Base-by-base conservation (phyloP, 2,113 vertebrate genomes). In the Apteryx owenii region DNA sequence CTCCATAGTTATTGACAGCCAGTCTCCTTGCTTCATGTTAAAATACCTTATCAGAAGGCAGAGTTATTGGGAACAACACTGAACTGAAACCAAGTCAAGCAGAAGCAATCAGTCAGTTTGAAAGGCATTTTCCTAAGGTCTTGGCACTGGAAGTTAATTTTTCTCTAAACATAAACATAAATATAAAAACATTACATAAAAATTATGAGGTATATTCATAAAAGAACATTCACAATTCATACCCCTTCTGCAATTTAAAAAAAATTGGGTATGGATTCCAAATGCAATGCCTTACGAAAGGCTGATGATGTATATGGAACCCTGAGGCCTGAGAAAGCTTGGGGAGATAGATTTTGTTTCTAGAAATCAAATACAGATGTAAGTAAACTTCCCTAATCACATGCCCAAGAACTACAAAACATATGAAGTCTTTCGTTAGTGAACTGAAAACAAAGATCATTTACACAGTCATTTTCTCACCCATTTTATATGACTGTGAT, bases 21-120 rank as follows among this genome's bases (percentile, higher is more conserved):
- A 96, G 21, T 2, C 46, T 89, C 56, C 16, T 85, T 80, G 51
- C 86, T 90, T 84, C 26, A 58, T 89, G 18, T 84, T 94, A 91
- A 97, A 97, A 86, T 29, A 91, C 23, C 33, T 93, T 95, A 96
- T 79, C 69, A 94, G 84, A 96, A 96, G 22, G 6, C 36, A 93
- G 89, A 89, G 31, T 86, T 97, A 79, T 23, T 84, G 38, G 84
- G 58, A 95, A 71, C 5, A 83, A 28, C 11, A 81, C 33, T 89
- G 94, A 92, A 93, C 61, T 93, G 76, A 88, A 87, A 95, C 17
- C 19, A 95, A 97, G 54, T 89, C 48, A 95, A 87, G 54, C 90
- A 58, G 81, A 93, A 87, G 54, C 50, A 93, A 75, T 95, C 56
- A 86, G 31, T 90, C 62, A 88, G 44, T 19, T 79, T 91, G 50